A percentile compares a stretch with the other conserved stretches of the same genome.
These are phyloP conservation scores for Notarius quadriscutis DNA, from an alignment of 2,113 vertebrate genomes.

Conservation along the genomic window DNA sequence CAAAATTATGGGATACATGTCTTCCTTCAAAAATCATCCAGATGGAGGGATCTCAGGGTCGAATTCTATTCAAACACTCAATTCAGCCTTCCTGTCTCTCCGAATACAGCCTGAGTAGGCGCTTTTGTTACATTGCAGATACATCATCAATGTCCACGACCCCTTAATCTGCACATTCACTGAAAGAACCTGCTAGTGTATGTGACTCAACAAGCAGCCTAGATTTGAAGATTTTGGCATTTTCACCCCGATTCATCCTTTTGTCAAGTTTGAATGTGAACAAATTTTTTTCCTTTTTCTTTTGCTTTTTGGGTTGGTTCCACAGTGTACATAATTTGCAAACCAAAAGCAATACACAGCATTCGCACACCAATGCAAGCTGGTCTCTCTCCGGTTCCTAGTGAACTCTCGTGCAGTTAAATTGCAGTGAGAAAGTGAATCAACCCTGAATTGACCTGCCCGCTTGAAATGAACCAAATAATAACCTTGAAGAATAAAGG, in stretches of 20 bases:
- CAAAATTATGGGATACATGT: not conserved
- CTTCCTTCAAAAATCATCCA: not conserved
- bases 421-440: not conserved
- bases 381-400: not conserved
- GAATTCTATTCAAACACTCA: constrained; percentile 5
- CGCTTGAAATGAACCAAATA: not conserved
- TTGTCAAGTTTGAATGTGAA: not conserved
- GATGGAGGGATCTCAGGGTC: constrained; percentile 5
- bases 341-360: not conserved
- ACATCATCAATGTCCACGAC: not conserved
- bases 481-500: too few species aligned
- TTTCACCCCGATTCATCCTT: not conserved
- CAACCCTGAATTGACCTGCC: not conserved
- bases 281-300: not conserved
- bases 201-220: not conserved
- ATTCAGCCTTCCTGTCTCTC: not conserved
- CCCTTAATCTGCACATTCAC: constrained; percentile 5
- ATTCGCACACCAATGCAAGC: not conserved
- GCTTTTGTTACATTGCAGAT: constrained; percentile 5
- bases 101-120: not conserved
- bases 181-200: not conserved
- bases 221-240: not conserved
- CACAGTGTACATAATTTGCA: not conserved
- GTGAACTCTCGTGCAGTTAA: not conserved
- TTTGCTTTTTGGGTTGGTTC: not conserved